These are phyloP conservation scores for Pagrus major DNA, from an alignment of 2,113 vertebrate species.

Conservation along the genomic window DNA sequence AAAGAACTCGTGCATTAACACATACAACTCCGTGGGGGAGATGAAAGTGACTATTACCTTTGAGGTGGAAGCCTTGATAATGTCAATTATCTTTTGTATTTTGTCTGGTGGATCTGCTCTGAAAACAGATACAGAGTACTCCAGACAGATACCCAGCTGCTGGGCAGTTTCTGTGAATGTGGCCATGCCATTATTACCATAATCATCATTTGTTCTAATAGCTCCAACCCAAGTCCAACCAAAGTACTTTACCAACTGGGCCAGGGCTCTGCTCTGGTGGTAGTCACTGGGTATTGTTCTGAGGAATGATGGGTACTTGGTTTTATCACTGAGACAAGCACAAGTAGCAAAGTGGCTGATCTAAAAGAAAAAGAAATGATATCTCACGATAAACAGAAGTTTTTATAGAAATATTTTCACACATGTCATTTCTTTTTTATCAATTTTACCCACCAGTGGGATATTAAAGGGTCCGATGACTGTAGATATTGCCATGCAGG, in stretches of 20 bases:
- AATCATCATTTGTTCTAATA: slow-evolving; percentile 77
- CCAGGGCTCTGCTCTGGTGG: no score
- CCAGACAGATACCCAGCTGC: slow-evolving; percentile 73
- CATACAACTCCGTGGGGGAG: slow-evolving; percentile 66
- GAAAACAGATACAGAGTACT: slow-evolving; percentile 75
- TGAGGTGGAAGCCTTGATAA: slow-evolving; percentile 74
- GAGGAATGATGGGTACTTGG: slow-evolving; percentile 75
- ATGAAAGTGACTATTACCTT: slow-evolving; percentile 79
- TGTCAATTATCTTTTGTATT: slow-evolving; percentile 69
- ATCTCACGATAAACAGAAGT: background rate
- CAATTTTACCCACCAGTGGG: slow-evolving; percentile 53
- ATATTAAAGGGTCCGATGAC: no score
- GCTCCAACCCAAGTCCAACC: slow-evolving; percentile 81
- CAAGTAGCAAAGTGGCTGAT: slow-evolving; percentile 81
- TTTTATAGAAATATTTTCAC: no score
- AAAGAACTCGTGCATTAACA: slow-evolving; percentile 70
- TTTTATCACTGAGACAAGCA: slow-evolving; percentile 80
- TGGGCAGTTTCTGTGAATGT: slow-evolving; percentile 67
- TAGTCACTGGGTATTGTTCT: slow-evolving; percentile 63
- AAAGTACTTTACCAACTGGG: slow-evolving; percentile 71
- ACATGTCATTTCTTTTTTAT: background rate
- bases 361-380: slow-evolving; percentile 37
- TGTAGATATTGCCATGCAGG: no score
- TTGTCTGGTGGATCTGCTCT: slow-evolving; percentile 70
- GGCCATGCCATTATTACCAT: slow-evolving; percentile 78